Base-by-base conservation (phyloP, 2,888 invertebrate genomes). In the Lithophane semibrunnea region DNA sequence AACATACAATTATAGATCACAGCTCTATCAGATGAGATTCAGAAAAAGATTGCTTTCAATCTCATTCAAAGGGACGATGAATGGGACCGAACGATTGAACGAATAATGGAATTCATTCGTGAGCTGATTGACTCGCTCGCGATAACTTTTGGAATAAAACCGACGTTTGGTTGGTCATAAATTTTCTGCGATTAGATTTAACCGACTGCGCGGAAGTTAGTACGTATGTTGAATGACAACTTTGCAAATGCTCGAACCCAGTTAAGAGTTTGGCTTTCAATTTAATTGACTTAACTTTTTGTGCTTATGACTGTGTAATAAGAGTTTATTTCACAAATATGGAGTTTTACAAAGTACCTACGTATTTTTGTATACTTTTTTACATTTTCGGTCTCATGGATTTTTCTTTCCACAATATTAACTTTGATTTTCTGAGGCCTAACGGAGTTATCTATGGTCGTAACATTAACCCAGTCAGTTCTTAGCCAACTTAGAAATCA, bases 101-200 rank as follows among this genome's bases (percentile, higher is more conserved):
- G 88, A 85, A 84, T 88, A 87, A 89, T 87, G 79, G 73, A 83
- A 75, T 80, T 80, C 87, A 84, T 80, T 88, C 86, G 80, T 73
- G 68, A 81, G 60, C 79, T 83, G 83, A 88, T 88, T 83, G 88
- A 84, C 82, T 84, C 72, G n/a, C 66, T 75, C 70, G 75, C 83
- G 74, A 79, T 82, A 86, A 84, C 75, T 86, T 86, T 73, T 47
- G 49, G 69, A 78, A 86, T 86, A 83, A 85, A 85, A 72, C 44
- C 76, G 65, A 69, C 73, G 61, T 68, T 77, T 67, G 71, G 61
- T 74, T 16, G 78, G 69, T 73, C 78, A 80, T 76, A 77, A 79
- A 82, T 86, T 78, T 65, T 68, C 42, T 67, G 18, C 54, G 79
- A 83, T 80, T 85, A 86, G 80, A 77, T 78, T 86, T 75, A 70